phyloP scores from a whole-genome alignment of 2,888 invertebrate genomes.

The Artemia sinica region DNA sequence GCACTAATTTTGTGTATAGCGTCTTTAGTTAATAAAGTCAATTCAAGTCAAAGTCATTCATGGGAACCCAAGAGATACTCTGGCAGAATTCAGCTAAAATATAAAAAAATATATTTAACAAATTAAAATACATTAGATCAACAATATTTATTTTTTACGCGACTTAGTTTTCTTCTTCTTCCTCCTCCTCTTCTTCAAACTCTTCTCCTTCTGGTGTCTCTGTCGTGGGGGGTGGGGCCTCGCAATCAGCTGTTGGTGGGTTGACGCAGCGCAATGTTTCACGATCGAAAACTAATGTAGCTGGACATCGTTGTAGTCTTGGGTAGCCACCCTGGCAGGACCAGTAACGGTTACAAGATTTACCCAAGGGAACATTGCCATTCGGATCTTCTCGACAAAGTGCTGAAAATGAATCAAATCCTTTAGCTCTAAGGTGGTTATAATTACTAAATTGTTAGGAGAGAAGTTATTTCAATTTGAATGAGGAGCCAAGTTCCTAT shows the following conservation, averaged over 20 bases:
- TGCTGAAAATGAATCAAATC: conserved; percentile 37
- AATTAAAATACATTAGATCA: too few relatives aligned
- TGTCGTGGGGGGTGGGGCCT: conserved; percentile 51
- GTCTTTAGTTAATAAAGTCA: too few relatives aligned
- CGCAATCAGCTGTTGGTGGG: conserved; percentile 75
- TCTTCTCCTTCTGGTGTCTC: conserved; percentile 12
- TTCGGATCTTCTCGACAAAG: conserved; percentile 78
- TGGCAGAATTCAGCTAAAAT: too few relatives aligned
- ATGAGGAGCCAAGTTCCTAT: too few relatives aligned
- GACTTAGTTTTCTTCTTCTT: conserved; percentile 26
- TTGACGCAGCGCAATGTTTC: conserved; percentile 66
- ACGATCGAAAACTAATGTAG: conserved; percentile 72
- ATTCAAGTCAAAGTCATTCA: too few relatives aligned
- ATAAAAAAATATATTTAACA: too few relatives aligned
- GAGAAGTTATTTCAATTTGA: too few relatives aligned
- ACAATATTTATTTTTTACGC: too few relatives aligned
- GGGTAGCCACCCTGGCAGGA: conserved; percentile 86
- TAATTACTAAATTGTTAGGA: too few relatives aligned
- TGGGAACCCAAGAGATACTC: too few relatives aligned
- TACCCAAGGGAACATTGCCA: conserved; percentile 74
- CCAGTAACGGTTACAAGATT: conserved; percentile 86
- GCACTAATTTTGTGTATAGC: too few relatives aligned
- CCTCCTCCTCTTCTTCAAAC: conserved; percentile 25
- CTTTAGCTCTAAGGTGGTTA: background rate
- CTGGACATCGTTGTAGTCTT: conserved; percentile 70